A percentile compares a stretch with the other conserved stretches of the same genome.
Evolutionary conservation across 1,140 invertebrate genomes (phyloP).

Genomic region (Lasaia peninsularis): DNA sequence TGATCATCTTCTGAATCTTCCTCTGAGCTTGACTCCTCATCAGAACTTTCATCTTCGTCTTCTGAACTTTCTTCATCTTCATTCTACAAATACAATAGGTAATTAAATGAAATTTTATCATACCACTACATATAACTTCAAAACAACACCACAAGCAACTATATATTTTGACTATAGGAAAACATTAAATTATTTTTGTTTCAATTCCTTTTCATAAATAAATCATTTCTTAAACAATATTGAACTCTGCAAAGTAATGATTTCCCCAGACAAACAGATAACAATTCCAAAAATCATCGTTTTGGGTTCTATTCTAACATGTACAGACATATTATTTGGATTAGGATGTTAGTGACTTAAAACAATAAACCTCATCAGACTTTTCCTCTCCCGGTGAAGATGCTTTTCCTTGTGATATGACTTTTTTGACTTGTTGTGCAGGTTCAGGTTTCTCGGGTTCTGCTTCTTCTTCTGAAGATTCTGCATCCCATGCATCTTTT

Average conservation of each 20-base stretch:
- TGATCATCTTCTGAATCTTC: constrained; percentile 78
- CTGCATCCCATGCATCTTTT: constrained; percentile 92
- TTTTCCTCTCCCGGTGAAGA: constrained; percentile 51
- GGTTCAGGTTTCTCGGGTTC: constrained; percentile 75
- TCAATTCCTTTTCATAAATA: no score
- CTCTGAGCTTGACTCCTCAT: constrained; percentile 76
- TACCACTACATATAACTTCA: no score
- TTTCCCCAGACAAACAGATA: no score
- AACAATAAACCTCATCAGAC: not conserved
- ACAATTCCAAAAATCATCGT: no score
- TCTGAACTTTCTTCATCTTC: constrained; percentile 58
- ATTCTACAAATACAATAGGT: constrained; percentile 33
- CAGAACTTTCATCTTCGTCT: constrained; percentile 71
- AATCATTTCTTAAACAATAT: no score
- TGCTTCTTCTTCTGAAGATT: constrained; percentile 81
- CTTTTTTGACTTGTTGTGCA: constrained; percentile 43
- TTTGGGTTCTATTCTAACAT: no score
- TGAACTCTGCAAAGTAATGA: no score
- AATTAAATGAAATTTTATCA: no score
- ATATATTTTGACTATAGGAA: no score
- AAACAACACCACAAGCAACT: no score
- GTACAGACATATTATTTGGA: no score
- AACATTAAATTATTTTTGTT: no score
- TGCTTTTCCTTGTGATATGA: constrained; percentile 22
- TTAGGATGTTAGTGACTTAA: not conserved